A percentile compares a stretch with the other conserved stretches of the same genome.
Evolutionary conservation across 2,113 vertebrate genomes (phyloP).

Genomic region (Nannobrachium achirus): DNA sequence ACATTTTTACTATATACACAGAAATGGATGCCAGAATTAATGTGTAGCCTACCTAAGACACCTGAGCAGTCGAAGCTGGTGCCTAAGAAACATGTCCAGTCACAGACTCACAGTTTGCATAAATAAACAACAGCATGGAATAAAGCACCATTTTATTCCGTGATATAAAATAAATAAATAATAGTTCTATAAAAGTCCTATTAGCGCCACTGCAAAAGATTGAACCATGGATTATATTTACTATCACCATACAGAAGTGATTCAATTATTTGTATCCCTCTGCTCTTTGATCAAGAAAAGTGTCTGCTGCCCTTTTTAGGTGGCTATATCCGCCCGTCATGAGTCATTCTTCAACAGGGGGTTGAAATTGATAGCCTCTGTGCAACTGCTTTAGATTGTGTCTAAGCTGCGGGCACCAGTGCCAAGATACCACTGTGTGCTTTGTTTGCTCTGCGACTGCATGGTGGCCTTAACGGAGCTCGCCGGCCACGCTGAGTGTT

Average conservation of each 20-base stretch:
- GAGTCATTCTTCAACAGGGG: conserved; percentile 46
- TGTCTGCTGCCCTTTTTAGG: conserved; percentile 48
- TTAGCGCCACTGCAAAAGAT: too few relatives aligned
- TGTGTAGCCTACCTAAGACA: too few relatives aligned
- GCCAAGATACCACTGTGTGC: conserved; percentile 60
- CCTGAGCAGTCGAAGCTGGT: too few relatives aligned
- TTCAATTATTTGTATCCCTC: background rate
- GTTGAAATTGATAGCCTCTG: conserved; percentile 53
- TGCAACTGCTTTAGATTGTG: conserved; percentile 67
- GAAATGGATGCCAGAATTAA: too few relatives aligned
- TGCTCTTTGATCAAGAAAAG: conserved; percentile 19
- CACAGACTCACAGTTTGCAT: too few relatives aligned
- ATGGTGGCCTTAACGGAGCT: conserved; percentile 53
- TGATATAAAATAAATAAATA: background rate
- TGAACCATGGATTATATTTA: conserved; percentile 3
- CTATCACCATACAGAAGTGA: background rate
- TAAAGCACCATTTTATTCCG: background rate
- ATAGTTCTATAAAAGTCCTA: too few relatives aligned
- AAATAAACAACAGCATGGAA: too few relatives aligned
- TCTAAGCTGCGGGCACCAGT: conserved; percentile 49
- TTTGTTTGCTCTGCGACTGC: conserved; percentile 63
- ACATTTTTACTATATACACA: too few relatives aligned
- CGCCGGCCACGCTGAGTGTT: conserved; percentile 29
- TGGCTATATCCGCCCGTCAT: conserved; percentile 42
- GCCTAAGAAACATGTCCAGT: too few relatives aligned